A percentile compares a stretch with the other conserved stretches of the same genome.
Evolutionary conservation across 2,113 vertebrate species (phyloP).

Genomic region (Hyaena hyaena): DNA sequence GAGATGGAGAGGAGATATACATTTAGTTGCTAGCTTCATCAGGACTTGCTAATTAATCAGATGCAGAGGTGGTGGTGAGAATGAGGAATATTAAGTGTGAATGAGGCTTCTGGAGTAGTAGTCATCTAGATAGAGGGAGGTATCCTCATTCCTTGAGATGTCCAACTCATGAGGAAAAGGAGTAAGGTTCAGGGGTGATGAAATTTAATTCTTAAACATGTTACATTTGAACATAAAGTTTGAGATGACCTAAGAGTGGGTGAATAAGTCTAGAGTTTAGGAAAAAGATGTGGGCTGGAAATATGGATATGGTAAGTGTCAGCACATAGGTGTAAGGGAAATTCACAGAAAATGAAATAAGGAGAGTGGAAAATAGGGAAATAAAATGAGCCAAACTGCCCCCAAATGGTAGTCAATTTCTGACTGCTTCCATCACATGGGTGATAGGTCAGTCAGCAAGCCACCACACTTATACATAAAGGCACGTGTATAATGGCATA

Average conservation of each 20-base stretch:
- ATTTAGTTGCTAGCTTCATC: not conserved
- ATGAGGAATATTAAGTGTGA: not conserved
- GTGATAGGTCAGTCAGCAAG: not conserved
- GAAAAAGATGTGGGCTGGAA: constrained; percentile 10
- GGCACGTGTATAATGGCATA: not conserved
- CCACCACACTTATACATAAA: not conserved
- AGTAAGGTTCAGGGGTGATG: not conserved
- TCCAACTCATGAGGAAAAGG: not conserved
- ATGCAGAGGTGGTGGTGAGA: not conserved
- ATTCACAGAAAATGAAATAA: constrained; percentile 44
- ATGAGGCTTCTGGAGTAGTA: not conserved
- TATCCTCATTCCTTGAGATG: not conserved
- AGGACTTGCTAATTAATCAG: not conserved
- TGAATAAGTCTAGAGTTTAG: not conserved
- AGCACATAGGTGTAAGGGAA: not conserved
- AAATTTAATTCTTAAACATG: not conserved
- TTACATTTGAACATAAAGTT: not conserved
- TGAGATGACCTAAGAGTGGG: not conserved
- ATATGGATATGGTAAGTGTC: not conserved
- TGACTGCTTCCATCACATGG: not conserved
- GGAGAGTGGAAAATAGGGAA: not conserved
- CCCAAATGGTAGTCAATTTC: not conserved
- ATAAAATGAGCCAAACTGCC: not conserved
- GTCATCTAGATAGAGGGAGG: not conserved
- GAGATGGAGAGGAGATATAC: not conserved